A percentile compares a stretch with the other conserved stretches of the same genome.
phyloP scores from a whole-genome alignment of 2,113 vertebrate genomes.

The Tautogolabrus adspersus region DNA sequence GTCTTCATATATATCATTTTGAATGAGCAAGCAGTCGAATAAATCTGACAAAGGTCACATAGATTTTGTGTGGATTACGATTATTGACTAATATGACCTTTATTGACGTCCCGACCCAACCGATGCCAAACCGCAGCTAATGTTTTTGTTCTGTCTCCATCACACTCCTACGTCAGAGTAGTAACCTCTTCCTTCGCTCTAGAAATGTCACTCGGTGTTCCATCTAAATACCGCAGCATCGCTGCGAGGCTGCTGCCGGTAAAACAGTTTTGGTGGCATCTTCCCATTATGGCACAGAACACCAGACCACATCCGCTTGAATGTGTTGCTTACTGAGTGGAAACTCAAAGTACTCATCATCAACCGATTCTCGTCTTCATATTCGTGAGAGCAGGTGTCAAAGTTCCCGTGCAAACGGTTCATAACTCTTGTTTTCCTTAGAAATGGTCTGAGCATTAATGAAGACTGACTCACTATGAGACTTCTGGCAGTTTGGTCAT shows the following conservation, averaged over 20 bases:
- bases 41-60: not conserved
- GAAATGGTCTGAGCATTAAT: conserved; percentile 44
- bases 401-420: conserved; percentile 17
- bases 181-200: conserved; percentile 42
- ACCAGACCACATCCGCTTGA: conserved; percentile 66
- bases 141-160: conserved; percentile 39
- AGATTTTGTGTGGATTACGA: not conserved
- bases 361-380: not conserved
- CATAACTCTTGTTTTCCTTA: conserved; percentile 72
- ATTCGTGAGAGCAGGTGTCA: conserved; percentile 31
- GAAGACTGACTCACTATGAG: conserved; percentile 41
- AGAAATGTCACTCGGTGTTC: conserved; percentile 58
- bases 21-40: not conserved
- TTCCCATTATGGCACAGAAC: conserved; percentile 19
- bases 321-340: conserved; percentile 33
- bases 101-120: conserved; percentile 11
- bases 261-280: conserved; percentile 26
- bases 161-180: not conserved
- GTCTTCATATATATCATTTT: too few relatives aligned
- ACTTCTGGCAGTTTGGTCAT: not conserved
- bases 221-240: conserved; percentile 55
- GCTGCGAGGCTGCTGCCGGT: conserved; percentile 36
- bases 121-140: conserved; percentile 46
- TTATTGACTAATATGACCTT: conserved; percentile 32
- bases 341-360: conserved; percentile 41